Base-by-base conservation (phyloP, 2,888 invertebrate genomes). In the Caenorhabditis sp. region DNA sequence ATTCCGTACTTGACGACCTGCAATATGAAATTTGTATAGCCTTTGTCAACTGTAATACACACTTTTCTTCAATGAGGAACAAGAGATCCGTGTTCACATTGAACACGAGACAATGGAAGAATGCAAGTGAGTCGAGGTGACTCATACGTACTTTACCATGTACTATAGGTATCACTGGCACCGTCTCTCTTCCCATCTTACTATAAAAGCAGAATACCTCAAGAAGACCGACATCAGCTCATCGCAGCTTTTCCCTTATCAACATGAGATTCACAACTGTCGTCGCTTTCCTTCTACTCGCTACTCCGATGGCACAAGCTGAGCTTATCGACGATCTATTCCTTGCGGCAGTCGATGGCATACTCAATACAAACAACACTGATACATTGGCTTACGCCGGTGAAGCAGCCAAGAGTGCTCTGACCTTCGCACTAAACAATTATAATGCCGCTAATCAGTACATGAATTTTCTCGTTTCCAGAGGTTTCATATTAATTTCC, bases 1-100 rank as follows among this genome's bases (percentile, higher is more conserved):
- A 99, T 99, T 83, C 99, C 99, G 91, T 95, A 98, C 89, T 97
- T 96, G 0, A 96, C 97, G 64, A 99, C 95, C 94, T 94, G 91
- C 13, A 91, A 32, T n/a, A n/a, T n/a, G n/a, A n/a, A n/a, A n/a
- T n/a, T n/a, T n/a, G n/a, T n/a, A n/a, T n/a, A n/a, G n/a, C n/a
- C n/a, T n/a, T n/a, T n/a, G n/a, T n/a, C n/a, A n/a, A n/a, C n/a
- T 32, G 32, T 9, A 32, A 32, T 32, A 6, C 9, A 32, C 32
- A 32, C 32, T n/a, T 32, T 32, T 4, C 5, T 32, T 32, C 32
- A 32, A 32, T 55, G 55, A 55, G 28, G 26, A 26, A 55, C n/a
- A 13, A 5, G 6, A 20, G 11, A 35, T 58, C 58, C 58, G 35
- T 58, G 58, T 4, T 9, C 15, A 6, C 51, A 6, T 32, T 32